Evolutionary conservation across 2,113 vertebrate species (phyloP), one percentile per base, ranked within the genome.

Genomic region (Ivindomyrus marchei): DNA sequence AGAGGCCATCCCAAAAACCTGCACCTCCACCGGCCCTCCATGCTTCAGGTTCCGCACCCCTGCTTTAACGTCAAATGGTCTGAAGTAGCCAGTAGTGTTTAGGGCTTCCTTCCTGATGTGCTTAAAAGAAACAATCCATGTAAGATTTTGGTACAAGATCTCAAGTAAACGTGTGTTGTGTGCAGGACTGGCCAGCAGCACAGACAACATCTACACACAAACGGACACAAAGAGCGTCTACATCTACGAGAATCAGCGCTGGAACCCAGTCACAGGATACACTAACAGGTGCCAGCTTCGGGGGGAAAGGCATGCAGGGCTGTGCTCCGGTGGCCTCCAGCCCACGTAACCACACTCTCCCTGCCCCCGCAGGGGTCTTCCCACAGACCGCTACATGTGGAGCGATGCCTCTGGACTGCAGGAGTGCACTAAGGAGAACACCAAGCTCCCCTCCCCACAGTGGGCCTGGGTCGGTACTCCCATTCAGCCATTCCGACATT

Each of bases 301-400:
- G 47, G 31, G 36, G 2, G 4, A 45, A 11, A 6, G 46, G 49
- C 17, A 11, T 13, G 6, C 13, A 2, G 62, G 19, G 36, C 7
- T 19, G 8, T 19, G 15, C 11, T 21, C 24, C 15, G 24, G 74
- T 47, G 52, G 17, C 11, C 24, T 24, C 27, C 15, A 1, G 2
- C 77, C 6, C 39, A 3, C 4, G 17, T 85, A 15, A 50, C 31
- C 90, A 45, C 90, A 45, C n/a, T 56, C 4, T 36, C 87, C 13
- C 45, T 90, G 27, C 90, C 74, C 88, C 85, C 91, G 2, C 94
- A 99, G 98, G 92, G 98, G 98, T n/a, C 96, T 99, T 47, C 97
- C 97, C 31, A 99, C 98, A 0, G 98, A 99, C 93, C 96, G 98
- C 66, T 98, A 97, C 91, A 99, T 99, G 98, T 99, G 98, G 98